Conservation (phyloP, 2,113 vertebrate genomes). For the Nyctereutes procyonoides region DNA sequence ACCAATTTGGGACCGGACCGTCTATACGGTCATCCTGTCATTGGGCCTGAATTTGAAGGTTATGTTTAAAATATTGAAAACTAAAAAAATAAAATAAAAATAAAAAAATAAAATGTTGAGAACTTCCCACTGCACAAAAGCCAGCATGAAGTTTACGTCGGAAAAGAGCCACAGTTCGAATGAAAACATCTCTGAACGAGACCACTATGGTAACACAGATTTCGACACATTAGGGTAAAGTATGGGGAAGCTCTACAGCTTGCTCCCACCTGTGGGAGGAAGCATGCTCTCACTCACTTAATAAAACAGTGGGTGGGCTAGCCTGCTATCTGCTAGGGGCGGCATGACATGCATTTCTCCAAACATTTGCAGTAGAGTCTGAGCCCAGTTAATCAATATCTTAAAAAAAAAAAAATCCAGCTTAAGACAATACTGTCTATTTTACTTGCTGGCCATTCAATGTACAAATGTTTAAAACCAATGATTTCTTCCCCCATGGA, state of each 20-base stretch:
- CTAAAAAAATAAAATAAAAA: no score
- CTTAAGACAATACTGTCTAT: slow-evolving; percentile 33
- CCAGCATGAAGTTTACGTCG: not conserved
- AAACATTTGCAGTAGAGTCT: slow-evolving; percentile 10
- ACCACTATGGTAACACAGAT: not conserved
- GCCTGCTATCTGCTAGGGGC: accelerated
- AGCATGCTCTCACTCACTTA: no score
- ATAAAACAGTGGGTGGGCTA: accelerated
- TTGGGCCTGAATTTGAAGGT: slow-evolving; percentile 38
- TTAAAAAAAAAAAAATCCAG: slow-evolving; percentile 43
- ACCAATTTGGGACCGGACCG: not conserved
- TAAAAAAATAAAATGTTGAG: not conserved
- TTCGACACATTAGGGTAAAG: not conserved
- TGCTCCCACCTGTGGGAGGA: not conserved
- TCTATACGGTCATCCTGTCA: not conserved
- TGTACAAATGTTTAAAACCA: slow-evolving; percentile 39
- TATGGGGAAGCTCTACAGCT: not conserved
- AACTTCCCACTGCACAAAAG: slow-evolving; percentile 5
- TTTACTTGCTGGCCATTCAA: slow-evolving; percentile 20
- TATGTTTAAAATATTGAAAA: slow-evolving; percentile 28
- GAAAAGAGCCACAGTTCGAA: slow-evolving; percentile 5
- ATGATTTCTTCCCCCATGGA: not conserved
- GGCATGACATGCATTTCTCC: not conserved
- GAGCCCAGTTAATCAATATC: slow-evolving; percentile 2
- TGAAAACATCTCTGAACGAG: slow-evolving; percentile 5